Conservation (phyloP, 2,113 vertebrate genomes). For the Otis tarda region DNA sequence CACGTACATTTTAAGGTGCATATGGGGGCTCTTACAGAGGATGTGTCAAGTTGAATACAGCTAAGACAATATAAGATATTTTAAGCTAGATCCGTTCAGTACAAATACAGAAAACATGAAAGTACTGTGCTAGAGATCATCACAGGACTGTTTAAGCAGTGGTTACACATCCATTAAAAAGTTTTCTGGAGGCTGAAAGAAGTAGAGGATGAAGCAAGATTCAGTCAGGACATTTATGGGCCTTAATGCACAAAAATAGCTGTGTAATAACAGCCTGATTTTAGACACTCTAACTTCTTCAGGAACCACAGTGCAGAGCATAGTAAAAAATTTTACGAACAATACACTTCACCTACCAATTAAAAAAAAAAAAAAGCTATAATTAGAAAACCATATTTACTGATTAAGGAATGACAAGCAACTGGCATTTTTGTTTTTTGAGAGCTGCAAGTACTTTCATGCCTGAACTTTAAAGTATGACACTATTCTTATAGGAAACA, state of each 20-base stretch:
- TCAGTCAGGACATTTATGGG: background rate
- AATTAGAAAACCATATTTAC: background rate
- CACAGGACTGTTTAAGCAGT: background rate
- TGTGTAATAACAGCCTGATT: background rate
- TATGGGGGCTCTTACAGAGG: conserved; percentile 41
- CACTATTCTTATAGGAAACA: background rate
- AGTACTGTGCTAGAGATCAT: background rate
- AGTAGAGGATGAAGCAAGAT: background rate
- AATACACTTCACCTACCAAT: background rate
- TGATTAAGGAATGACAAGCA: background rate
- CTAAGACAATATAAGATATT: conserved; percentile 41
- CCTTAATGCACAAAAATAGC: background rate
- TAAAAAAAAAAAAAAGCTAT: background rate
- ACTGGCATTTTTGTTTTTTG: background rate
- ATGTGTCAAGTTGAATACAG: conserved; percentile 50
- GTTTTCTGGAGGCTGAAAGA: background rate
- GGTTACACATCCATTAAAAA: conserved; percentile 8
- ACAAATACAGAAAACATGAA: background rate
- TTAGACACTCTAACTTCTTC: background rate
- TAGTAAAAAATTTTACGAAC: background rate
- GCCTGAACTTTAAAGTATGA: background rate
- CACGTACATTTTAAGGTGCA: conserved; percentile 56
- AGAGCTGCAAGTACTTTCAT: background rate
- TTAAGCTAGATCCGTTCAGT: conserved; percentile 12
- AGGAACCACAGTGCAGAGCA: background rate